phyloP scores from a whole-genome alignment of 2,888 invertebrate genomes.

The Nephrotoma guestfalica region DNA sequence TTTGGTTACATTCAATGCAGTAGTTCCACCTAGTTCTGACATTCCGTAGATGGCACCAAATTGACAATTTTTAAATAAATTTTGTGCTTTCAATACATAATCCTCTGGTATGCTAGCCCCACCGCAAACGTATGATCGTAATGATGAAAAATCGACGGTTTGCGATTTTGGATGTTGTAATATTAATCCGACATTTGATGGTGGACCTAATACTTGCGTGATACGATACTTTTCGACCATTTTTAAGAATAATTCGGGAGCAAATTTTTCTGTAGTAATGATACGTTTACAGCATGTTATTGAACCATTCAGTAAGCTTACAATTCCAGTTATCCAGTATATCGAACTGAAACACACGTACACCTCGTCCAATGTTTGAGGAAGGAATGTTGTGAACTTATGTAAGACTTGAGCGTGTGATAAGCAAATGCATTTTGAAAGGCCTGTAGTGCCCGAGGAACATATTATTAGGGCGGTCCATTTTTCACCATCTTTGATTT shows the following conservation, averaged over 20 bases:
- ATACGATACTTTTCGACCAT: constrained; percentile 6
- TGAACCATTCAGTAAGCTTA: neutral
- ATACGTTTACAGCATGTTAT: neutral
- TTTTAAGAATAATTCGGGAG: neutral
- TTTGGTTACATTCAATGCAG: neutral
- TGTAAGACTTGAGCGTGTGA: neutral
- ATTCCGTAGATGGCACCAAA: neutral
- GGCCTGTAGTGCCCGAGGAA: constrained; percentile 5
- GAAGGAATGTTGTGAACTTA: neutral
- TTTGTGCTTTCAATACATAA: neutral
- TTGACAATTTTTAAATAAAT: neutral
- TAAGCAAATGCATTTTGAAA: constrained; percentile 3
- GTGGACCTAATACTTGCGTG: neutral
- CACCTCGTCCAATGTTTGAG: neutral
- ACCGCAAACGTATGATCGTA: neutral
- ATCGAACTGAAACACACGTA: neutral
- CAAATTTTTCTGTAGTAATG: neutral
- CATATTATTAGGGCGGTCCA: neutral
- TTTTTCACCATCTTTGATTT: neutral
- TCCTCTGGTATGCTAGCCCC: neutral
- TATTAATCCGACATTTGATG: constrained; percentile 4
- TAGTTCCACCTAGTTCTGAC: neutral
- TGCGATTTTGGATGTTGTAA: neutral
- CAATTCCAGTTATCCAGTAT: neutral
- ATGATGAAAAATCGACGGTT: constrained; percentile 5